Base-by-base conservation (phyloP, 1,140 invertebrate species). In the Cotesia typhae region DNA sequence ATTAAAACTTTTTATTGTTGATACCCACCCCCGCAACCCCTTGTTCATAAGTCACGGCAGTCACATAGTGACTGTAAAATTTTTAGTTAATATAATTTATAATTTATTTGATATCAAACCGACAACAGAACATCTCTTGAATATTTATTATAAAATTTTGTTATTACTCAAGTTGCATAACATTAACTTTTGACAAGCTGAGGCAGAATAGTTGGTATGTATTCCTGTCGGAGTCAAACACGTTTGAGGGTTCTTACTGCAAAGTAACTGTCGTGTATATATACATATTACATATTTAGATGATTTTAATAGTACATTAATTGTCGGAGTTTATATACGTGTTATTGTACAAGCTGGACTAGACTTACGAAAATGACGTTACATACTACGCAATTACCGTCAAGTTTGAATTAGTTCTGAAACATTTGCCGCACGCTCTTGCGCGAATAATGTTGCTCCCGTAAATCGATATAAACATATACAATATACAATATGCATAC, bases 371-470 rank as follows among this genome's bases (percentile, higher is more conserved):
- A 71, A 71, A 65, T 71, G 70, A 59, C 70, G 12, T 71, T 52
- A 55, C 63, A 6, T 47, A 10, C 41, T n/a, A 65, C 52, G 61
- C 65, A 71, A 71, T 71, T 71, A 65, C 61, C n/a, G 61, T 53
- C 61, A 55, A 65, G 60, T 71, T 71, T 66, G 70, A 66, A 71
- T 71, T 71, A 71, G 70, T 71, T 71, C 47, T 71, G 14, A 52
- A 71, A 71, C 70, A 71, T 71, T 71, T 65, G 69, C 9, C 12
- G 59, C 59, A 59, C 67, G 38, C 57, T 51, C 61, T 36, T 41
- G 20, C 10, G 14, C n/a, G 51, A 67, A 53, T 67, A 70, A 51
- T n/a, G 68, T 70, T 61, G 17, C 38, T 51, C 52, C 38, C 37
- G 60, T 28, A 61, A 71, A 64, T 71, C 69, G 61, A 71, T 71